Conservation (phyloP, 2,888 invertebrate species). For the Luffia ferchaultella region DNA sequence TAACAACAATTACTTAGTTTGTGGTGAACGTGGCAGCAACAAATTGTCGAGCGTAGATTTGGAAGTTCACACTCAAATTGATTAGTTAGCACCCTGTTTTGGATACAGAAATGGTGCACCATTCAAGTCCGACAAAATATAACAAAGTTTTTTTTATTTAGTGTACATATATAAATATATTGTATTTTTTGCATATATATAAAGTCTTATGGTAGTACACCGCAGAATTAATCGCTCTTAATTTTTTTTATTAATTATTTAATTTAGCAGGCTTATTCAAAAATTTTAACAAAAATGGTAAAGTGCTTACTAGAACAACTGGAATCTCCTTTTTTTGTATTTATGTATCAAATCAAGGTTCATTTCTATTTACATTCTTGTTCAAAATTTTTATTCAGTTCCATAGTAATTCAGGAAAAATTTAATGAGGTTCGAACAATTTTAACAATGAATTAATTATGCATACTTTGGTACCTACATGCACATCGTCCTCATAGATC, state of each 20-base stretch:
- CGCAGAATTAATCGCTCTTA: not conserved
- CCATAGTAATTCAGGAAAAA: too few species aligned
- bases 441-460: too few species aligned
- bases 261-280: not conserved
- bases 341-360: too few species aligned
- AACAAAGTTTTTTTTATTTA: too few species aligned
- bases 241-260: not conserved
- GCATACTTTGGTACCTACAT: too few species aligned
- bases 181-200: not conserved
- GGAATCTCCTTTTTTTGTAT: too few species aligned
- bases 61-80: conserved; percentile 29
- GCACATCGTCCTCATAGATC: too few species aligned
- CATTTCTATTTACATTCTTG: too few species aligned
- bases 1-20: not conserved
- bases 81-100: conserved; percentile 42
- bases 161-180: not conserved
- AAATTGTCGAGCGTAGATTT: not conserved
- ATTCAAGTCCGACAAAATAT: not conserved
- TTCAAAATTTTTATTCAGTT: too few species aligned
- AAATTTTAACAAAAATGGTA: not conserved
- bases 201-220: not conserved
- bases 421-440: too few species aligned
- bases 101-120: not conserved
- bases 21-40: not conserved
- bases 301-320: too few species aligned